phyloP scores from a whole-genome alignment of 1,140 invertebrate species.

The Lucilia cuprina region DNA sequence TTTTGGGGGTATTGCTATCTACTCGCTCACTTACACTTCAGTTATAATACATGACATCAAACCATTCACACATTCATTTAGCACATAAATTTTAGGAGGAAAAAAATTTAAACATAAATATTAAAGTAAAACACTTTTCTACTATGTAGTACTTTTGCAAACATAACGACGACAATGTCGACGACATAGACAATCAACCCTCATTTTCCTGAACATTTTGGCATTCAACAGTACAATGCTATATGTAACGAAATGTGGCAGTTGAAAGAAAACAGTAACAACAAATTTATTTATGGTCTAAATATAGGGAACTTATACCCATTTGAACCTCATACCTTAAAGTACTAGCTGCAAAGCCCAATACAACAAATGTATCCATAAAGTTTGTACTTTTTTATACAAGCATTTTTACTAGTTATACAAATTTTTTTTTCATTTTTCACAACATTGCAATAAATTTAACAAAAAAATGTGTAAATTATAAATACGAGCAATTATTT shows the following conservation, averaged over 20 bases:
- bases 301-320: too few relatives aligned
- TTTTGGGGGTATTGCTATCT: too few relatives aligned
- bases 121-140: conserved; percentile 8
- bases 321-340: too few relatives aligned
- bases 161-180: neutral
- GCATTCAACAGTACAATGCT: neutral
- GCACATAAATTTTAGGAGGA: conserved; percentile 16
- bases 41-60: neutral
- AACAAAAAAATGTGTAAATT: conserved; percentile 61
- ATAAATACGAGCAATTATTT: conserved; percentile 63
- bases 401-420: neutral
- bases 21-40: too few relatives aligned
- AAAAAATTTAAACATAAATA: conserved; percentile 16
- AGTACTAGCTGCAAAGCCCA: too few relatives aligned
- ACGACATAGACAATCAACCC: conserved; percentile 20
- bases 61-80: conserved; percentile 21
- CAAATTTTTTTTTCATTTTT: neutral
- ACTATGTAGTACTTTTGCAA: neutral
- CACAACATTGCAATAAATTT: conserved; percentile 54
- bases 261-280: neutral
- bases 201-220: neutral
- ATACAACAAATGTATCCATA: too few relatives aligned
- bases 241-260: neutral
- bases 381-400: neutral
- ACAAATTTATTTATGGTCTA: too few relatives aligned